Percentiles rank a stretch among this genome's conserved stretches.
Conservation (phyloP, 1,140 invertebrate genomes). For the Nasonia giraulti region DNA sequence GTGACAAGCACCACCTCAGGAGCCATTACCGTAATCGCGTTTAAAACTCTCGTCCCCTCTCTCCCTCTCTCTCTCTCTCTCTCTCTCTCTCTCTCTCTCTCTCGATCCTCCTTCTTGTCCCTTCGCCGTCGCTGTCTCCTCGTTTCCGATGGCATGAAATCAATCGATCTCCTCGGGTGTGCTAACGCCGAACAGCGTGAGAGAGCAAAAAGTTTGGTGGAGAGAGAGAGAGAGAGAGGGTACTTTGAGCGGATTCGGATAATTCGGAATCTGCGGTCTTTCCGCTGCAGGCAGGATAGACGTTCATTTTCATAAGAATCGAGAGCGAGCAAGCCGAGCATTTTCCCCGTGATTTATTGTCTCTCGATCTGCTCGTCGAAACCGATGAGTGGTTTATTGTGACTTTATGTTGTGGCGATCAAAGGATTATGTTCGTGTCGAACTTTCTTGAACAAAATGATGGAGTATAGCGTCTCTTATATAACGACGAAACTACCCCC, state of each 20-base stretch:
- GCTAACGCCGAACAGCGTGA: neutral
- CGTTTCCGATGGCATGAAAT: slow-evolving; percentile 13
- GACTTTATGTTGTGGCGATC: no score
- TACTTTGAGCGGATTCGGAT: neutral
- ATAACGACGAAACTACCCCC: neutral
- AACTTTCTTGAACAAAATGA: neutral
- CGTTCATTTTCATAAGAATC: neutral
- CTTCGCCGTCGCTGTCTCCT: slow-evolving; percentile 26
- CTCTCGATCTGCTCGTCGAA: no score
- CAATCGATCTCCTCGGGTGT: slow-evolving; percentile 27
- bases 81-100: neutral
- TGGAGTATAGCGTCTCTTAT: neutral
- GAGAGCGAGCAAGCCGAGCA: no score
- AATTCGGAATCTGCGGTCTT: neutral
- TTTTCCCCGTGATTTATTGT: no score
- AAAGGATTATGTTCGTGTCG: no score
- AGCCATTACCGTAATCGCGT: slow-evolving; percentile 40
- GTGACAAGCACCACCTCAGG: slow-evolving; percentile 30
- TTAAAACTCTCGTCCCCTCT: slow-evolving; percentile 2
- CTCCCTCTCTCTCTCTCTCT: neutral
- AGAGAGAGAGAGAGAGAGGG: neutral
- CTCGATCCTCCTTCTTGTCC: neutral
- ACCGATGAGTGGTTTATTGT: no score
- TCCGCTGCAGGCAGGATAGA: no score
- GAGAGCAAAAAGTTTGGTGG: neutral